phyloP scores from a whole-genome alignment of 2,113 vertebrate species.

The Poecile atricapillus region DNA sequence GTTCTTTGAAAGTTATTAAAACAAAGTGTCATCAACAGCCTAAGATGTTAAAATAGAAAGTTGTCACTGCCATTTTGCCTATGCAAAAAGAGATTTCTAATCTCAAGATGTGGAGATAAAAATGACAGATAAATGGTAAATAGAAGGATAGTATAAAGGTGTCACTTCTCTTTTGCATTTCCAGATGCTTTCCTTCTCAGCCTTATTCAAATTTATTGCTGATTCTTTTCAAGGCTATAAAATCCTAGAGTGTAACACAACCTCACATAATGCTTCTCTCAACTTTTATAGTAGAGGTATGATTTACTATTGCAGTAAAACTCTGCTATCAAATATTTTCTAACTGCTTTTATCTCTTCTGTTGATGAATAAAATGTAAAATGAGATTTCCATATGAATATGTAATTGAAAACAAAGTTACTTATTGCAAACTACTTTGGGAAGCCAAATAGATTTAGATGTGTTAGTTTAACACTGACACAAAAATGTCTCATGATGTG shows the following conservation, averaged over 20 bases:
- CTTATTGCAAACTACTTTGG: conserved; percentile 29
- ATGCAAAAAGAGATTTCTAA: conserved; percentile 35
- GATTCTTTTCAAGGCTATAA: conserved; percentile 49
- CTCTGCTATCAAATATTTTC: conserved; percentile 41
- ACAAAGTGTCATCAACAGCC: conserved; percentile 1
- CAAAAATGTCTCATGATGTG: background rate
- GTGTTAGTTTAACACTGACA: conserved; percentile 28
- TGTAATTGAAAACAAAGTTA: conserved; percentile 54
- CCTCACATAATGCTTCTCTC: conserved; percentile 51
- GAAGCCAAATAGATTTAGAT: conserved; percentile 28
- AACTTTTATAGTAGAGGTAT: conserved; percentile 51
- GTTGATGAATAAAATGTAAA: conserved; percentile 56
- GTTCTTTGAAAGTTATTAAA: conserved; percentile 33
- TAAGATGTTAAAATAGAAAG: conserved; percentile 39
- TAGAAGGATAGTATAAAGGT: conserved; percentile 38
- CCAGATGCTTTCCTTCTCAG: conserved; percentile 22
- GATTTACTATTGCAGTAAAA: conserved; percentile 59
- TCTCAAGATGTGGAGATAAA: conserved; percentile 29
- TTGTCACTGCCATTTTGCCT: conserved; percentile 40
- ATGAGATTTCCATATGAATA: conserved; percentile 34
- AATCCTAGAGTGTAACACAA: conserved; percentile 60
- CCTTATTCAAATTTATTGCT: conserved; percentile 62
- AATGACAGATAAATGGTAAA: conserved; percentile 41
- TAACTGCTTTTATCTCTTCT: conserved; percentile 45
- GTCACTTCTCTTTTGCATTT: conserved; percentile 38